Percentiles rank a stretch among this genome's conserved stretches.
phyloP scores from a whole-genome alignment of 2,113 vertebrate genomes.

The Microtus pennsylvanicus region DNA sequence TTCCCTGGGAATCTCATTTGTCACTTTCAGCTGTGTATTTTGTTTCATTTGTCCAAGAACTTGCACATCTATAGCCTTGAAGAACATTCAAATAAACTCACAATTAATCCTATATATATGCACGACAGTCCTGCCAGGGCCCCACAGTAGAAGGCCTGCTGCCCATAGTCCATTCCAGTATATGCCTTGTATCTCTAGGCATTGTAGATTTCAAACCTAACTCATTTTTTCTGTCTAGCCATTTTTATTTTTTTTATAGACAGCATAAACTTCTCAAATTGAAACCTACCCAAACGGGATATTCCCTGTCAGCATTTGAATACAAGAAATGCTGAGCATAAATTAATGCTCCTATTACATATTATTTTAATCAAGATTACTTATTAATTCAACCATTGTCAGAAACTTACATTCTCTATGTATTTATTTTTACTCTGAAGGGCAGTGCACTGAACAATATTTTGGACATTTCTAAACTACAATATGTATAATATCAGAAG shows the following conservation, averaged over 20 bases:
- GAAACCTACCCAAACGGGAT: neutral
- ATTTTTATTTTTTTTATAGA: neutral
- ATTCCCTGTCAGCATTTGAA: neutral
- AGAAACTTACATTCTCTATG: neutral
- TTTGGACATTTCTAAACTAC: neutral
- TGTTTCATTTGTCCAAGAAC: neutral
- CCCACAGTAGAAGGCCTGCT: neutral
- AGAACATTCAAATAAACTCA: neutral
- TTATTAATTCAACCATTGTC: neutral
- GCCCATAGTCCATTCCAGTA: neutral
- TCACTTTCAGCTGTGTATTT: neutral
- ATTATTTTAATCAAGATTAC: neutral
- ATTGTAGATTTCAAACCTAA: neutral
- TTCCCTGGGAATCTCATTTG: neutral
- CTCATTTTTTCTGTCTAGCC: neutral
- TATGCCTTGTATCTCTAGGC: neutral
- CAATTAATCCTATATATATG: neutral
- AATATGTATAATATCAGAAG: neutral
- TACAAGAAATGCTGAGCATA: neutral
- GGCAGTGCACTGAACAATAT: neutral
- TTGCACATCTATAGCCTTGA: neutral
- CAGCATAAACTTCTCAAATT: neutral
- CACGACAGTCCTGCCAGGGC: too few relatives aligned
- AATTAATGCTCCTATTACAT: neutral
- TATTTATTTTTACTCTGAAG: neutral